Conservation (phyloP, 2,888 invertebrate species). For the Artemia sp. region DNA sequence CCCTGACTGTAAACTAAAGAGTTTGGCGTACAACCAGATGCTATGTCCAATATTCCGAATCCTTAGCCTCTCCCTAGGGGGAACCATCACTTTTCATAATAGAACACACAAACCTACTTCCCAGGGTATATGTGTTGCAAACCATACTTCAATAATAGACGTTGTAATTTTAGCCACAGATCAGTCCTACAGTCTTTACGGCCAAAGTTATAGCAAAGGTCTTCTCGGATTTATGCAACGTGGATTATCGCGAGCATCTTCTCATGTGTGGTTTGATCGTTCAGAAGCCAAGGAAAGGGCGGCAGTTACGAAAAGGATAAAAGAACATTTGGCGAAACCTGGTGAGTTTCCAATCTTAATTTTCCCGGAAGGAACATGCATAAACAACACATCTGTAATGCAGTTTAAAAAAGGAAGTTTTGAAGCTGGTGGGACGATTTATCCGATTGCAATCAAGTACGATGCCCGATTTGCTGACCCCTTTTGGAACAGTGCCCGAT, state of each 20-base stretch:
- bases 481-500: conserved; percentile 41
- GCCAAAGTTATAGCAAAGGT: conserved; percentile 29
- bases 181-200: conserved; percentile 30
- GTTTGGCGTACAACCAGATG: too few relatives aligned
- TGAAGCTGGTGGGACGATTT: conserved; percentile 38
- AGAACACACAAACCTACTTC: conserved; percentile 23
- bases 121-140: conserved; percentile 42
- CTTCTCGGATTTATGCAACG: conserved; percentile 40
- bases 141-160: conserved; percentile 45
- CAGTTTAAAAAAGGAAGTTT: conserved; percentile 45
- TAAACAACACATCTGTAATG: conserved; percentile 46
- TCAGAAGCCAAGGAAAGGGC: conserved; percentile 38
- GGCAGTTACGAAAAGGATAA: conserved; percentile 31
- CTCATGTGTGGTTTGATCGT: conserved; percentile 43
- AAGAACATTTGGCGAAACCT: conserved; percentile 37
- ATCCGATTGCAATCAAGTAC: conserved; percentile 43
- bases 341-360: conserved; percentile 40
- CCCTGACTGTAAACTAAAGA: too few relatives aligned
- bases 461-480: conserved; percentile 41
- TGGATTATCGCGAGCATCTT: conserved; percentile 36
- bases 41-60: too few relatives aligned
- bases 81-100: too few relatives aligned
- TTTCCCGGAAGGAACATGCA: conserved; percentile 45
- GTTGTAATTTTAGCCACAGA: conserved; percentile 40
- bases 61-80: too few relatives aligned